These are phyloP conservation scores for Dromas ardeola DNA, from an alignment of 2,113 vertebrate genomes.

Conservation along the genomic window DNA sequence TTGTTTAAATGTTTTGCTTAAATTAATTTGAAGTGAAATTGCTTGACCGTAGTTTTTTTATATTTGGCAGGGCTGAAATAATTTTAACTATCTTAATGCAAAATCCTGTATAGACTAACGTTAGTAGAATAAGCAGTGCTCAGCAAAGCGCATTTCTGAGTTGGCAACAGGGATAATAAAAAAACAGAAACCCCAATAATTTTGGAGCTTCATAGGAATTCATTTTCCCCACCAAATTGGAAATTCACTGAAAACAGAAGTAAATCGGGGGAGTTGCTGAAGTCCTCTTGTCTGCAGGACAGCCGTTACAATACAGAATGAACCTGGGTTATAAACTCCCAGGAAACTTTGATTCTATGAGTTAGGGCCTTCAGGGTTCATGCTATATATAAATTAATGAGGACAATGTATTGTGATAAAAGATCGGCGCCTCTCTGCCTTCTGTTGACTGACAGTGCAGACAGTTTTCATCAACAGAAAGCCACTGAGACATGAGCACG, in stretches of 20 bases:
- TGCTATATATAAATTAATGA: not conserved
- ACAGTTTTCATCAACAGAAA: not conserved
- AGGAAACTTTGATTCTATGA: not conserved
- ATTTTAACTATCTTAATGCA: not conserved
- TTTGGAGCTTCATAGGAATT: not conserved
- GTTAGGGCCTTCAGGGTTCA: not conserved
- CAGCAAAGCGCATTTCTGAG: not conserved
- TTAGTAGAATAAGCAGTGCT: not conserved
- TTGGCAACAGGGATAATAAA: not conserved
- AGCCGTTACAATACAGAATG: not conserved
- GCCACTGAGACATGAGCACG: accelerated
- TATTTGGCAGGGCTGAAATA: not conserved
- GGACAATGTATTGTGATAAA: not conserved
- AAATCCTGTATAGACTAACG: not conserved
- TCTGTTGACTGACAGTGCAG: not conserved
- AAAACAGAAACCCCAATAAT: accelerated
- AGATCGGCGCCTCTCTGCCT: not conserved
- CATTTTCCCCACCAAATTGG: not conserved
- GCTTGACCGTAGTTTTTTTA: not conserved
- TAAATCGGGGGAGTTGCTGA: not conserved
- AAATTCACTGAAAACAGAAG: not conserved
- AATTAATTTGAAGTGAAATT: not conserved
- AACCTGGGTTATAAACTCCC: not conserved
- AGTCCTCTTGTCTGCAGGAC: not conserved
- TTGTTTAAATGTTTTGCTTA: not conserved